phyloP scores from a whole-genome alignment of 2,797 vertebrate genomes.

The Heterohyrax brucei region DNA sequence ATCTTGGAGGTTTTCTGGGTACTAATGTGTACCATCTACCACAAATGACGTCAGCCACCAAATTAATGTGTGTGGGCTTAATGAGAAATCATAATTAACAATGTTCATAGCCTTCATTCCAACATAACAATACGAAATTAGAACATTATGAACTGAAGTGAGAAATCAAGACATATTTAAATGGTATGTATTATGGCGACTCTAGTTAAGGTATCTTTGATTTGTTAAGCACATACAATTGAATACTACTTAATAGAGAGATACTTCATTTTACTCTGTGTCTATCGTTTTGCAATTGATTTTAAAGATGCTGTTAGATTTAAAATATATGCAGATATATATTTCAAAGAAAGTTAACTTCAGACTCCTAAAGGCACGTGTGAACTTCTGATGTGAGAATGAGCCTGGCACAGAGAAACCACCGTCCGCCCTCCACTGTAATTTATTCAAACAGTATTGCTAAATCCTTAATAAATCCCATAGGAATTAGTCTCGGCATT shows the following conservation, averaged over 20 bases:
- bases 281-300: slow-evolving; percentile 22
- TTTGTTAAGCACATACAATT: neutral
- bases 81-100: slow-evolving; percentile 60
- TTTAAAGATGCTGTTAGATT: slow-evolving; percentile 22
- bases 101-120: slow-evolving; percentile 69
- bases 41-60: neutral
- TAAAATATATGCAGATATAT: too few species aligned
- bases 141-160: slow-evolving; percentile 57
- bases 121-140: slow-evolving; percentile 35
- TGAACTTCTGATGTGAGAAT: neutral
- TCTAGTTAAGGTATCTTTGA: neutral
- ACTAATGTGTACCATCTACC: neutral
- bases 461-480: slow-evolving; percentile 50
- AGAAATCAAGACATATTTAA: slow-evolving; percentile 16
- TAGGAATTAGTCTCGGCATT: neutral
- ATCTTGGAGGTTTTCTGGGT: neutral
- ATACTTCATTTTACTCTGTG: neutral
- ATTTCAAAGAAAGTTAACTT: slow-evolving; percentile 28
- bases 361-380: slow-evolving; percentile 1
- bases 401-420: neutral
- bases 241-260: slow-evolving; percentile 11
- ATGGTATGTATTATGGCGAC: neutral
- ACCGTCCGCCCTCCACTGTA: neutral
- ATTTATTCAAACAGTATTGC: neutral
- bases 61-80: slow-evolving; percentile 49